Percentiles rank a stretch among this genome's conserved stretches.
Evolutionary conservation across 2,888 invertebrate species (phyloP).

Genomic region (Galerucella pusilla): DNA sequence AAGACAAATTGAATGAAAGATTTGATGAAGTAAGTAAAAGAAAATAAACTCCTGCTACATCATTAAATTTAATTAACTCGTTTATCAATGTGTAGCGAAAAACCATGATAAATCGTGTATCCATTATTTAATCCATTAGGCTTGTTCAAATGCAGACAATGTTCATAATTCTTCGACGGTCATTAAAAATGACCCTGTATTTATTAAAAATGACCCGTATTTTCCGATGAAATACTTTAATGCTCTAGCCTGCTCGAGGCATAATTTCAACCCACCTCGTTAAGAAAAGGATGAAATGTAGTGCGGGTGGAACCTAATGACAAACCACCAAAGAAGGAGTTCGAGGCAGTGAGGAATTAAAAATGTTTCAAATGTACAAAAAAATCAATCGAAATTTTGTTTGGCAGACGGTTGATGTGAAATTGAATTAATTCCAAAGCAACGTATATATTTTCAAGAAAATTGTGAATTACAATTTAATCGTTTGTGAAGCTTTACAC

Average conservation of each 20-base stretch:
- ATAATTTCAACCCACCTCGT: constrained; percentile 63
- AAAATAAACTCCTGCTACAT: background rate
- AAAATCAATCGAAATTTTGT: background rate
- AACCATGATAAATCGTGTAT: constrained; percentile 23
- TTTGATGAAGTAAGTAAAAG: background rate
- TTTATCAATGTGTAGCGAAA: constrained; percentile 3
- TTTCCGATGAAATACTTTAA: constrained; percentile 54
- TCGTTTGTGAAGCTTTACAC: no score
- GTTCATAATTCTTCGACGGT: constrained; percentile 61
- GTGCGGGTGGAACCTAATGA: constrained; percentile 62
- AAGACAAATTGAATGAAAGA: no score
- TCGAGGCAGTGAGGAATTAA: constrained; percentile 38
- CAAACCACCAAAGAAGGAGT: constrained; percentile 59
- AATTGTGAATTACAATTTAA: no score
- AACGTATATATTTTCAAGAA: no score
- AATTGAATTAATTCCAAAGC: no score
- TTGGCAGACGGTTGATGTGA: no score
- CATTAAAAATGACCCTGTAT: constrained; percentile 58
- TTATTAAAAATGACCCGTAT: constrained; percentile 44
- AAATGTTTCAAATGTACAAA: background rate
- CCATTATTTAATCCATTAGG: constrained; percentile 20
- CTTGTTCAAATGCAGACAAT: constrained; percentile 39
- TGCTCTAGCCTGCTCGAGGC: constrained; percentile 60
- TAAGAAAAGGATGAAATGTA: constrained; percentile 55
- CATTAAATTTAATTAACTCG: constrained; percentile 5